Evolutionary conservation across 2,113 vertebrate species (phyloP).

Genomic region (Apteryx owenii): DNA sequence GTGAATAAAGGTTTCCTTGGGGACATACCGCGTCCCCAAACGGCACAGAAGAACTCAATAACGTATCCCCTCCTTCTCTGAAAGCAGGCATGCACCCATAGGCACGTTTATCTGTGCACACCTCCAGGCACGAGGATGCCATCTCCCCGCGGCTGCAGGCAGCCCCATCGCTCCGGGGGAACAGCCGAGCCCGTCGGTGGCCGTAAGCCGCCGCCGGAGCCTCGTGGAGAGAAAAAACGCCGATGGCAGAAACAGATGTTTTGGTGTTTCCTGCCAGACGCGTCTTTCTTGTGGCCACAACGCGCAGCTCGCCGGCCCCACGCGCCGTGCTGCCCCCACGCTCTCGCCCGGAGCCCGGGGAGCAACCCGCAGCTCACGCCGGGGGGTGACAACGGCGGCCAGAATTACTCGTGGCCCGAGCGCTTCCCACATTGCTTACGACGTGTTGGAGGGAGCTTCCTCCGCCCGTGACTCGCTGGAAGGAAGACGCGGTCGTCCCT

Average conservation of each 20-base stretch:
- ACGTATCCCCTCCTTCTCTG: background rate
- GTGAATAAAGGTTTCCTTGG: too few species aligned
- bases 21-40: background rate
- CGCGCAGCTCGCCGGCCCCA: too few species aligned
- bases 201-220: background rate
- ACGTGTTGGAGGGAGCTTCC: background rate
- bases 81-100: background rate
- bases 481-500: background rate
- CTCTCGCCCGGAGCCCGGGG: too few species aligned
- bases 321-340: too few species aligned
- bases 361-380: too few species aligned
- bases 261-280: background rate
- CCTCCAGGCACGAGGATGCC: background rate
- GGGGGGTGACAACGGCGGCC: too few species aligned
- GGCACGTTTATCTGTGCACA: too few species aligned
- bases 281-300: background rate
- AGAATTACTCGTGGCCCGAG: background rate
- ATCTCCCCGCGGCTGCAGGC: background rate
- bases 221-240: background rate
- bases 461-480: too few species aligned
- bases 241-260: background rate
- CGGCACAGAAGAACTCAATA: background rate
- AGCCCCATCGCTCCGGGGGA: background rate
- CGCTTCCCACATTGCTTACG: background rate
- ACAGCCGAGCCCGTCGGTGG: too few species aligned